Base-by-base conservation (phyloP, 2,797 vertebrate species). In the Amblyopsis hoosieri region DNA sequence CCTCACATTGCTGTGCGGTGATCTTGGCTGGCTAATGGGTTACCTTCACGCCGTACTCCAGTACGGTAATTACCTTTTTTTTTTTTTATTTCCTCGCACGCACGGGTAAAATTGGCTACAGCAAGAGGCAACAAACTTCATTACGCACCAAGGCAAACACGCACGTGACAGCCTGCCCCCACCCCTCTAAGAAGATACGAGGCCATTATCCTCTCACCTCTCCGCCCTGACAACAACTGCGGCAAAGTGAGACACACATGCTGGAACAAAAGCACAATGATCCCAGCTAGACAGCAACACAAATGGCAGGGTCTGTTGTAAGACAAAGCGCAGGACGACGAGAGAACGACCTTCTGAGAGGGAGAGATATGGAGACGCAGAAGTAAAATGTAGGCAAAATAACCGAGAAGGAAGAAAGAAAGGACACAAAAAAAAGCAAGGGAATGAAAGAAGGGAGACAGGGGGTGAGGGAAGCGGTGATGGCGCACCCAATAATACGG, bases 21-120 rank as follows among this genome's bases (percentile, higher is more conserved):
- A 81, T 83, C 74, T 83, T 66, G 60, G 71, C 72, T 76, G 66
- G 75, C 72, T 90, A 86, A 92, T 87, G 79, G 85, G 80, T 83
- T 87, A 73, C 81, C 76, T 60, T 87, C 61, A 82, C 72, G 81
- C 83, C 65, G 78, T 70, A 66, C 74, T 71, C 66, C 71, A 84
- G 82, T 86, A 23, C 3, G 23, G 23, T 3, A 85, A 88, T 90
- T 89, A 84, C 80, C 62, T 81, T 80, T 76, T 76, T 56, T 71
- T 23, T 23, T 23, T 75, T 48, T 2, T 17, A 29, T 17, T 51
- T 51, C 59, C 71, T 69, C 54, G 61, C 66, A 77, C 46, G 45
- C 51, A 84, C 67, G 69, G 76, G 80, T 60, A 72, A 80, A 84
- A 85, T 82, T 79, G 74, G 82, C 76, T 78, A 80, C 64, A 74